Base-by-base conservation (phyloP, 1,140 invertebrate species). In the Temnothorax longispinosus region DNA sequence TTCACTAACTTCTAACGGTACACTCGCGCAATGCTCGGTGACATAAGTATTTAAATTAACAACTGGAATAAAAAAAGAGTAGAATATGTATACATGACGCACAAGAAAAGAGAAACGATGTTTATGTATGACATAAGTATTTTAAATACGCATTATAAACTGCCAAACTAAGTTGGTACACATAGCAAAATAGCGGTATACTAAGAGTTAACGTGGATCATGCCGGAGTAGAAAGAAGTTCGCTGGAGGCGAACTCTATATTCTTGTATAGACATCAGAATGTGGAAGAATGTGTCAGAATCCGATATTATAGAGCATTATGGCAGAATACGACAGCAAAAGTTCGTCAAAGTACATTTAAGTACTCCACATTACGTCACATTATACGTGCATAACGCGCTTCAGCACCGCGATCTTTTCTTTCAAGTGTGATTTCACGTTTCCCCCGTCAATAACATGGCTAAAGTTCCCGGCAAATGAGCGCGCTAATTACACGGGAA, bases 1-100 rank as follows among this genome's bases (percentile, higher is more conserved):
- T 80, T 69, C 32, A 69, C 77, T 67, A 81, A 81, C 64, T 81
- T 71, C 15, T 71, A 81, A 81, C 35, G 35, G 10, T 77, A 81
- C 44, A 56, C 3, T 69, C n/a, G 64, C 44, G 8, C 35, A 69
- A 52, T 67, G 32, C 2, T 54, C n/a, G 18, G 65, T 10, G 18
- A 50, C 21, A 47, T 65, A 47, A 38, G 10, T 60, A 58, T 47
- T 71, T 65, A 75, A 74, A n/a, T 76, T 74, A 6, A 27, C 35
- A 69, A 56, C 10, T 13, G 15, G 0, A 71, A 81, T 56, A 7
- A 78, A 58, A 75, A n/a, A 18, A 13, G n/a, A 41, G 6, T 18
- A 58, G 3, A 80, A 67, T 50, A 15, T 58, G 2, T n/a, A 27
- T 15, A 15, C 11, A 4, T 8, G 15, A 56, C 18, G 69, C 3